phyloP scores from a whole-genome alignment of 1,140 invertebrate genomes.

The Phenacoccus solenopsis region DNA sequence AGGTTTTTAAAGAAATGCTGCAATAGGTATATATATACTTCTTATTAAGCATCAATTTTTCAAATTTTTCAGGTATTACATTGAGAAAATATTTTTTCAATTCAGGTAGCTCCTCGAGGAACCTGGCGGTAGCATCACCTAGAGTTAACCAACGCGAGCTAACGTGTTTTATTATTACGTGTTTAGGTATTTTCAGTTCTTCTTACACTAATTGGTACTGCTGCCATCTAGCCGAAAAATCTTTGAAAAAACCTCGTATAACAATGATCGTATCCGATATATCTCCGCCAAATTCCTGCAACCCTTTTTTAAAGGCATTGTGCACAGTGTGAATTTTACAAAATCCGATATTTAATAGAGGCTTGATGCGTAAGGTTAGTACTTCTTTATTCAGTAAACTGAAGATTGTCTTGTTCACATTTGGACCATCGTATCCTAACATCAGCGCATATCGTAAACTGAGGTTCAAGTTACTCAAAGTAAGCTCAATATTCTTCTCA shows the following conservation, averaged over 20 bases:
- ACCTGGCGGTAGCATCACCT: background rate
- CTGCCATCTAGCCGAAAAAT: background rate
- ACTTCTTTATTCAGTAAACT: constrained; percentile 8
- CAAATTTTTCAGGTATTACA: background rate
- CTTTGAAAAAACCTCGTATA: background rate
- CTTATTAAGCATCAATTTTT: too few relatives aligned
- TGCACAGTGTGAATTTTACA: constrained; percentile 1
- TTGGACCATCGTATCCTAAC: constrained; percentile 1
- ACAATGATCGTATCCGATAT: background rate
- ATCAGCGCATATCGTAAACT: background rate
- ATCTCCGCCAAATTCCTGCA: background rate
- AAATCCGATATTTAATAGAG: background rate
- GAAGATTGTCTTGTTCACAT: background rate
- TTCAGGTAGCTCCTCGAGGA: background rate
- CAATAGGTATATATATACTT: too few relatives aligned
- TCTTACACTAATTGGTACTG: background rate
- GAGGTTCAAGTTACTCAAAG: background rate
- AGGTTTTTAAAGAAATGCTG: too few relatives aligned
- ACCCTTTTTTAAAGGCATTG: background rate
- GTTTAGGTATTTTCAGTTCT: background rate
- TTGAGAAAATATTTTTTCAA: constrained; percentile 7
- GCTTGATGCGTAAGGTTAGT: background rate
- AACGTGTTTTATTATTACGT: background rate
- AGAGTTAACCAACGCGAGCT: background rate
- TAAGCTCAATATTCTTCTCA: background rate